phyloP scores from a whole-genome alignment of 1,140 invertebrate genomes.

The Kradibia gibbosae region DNA sequence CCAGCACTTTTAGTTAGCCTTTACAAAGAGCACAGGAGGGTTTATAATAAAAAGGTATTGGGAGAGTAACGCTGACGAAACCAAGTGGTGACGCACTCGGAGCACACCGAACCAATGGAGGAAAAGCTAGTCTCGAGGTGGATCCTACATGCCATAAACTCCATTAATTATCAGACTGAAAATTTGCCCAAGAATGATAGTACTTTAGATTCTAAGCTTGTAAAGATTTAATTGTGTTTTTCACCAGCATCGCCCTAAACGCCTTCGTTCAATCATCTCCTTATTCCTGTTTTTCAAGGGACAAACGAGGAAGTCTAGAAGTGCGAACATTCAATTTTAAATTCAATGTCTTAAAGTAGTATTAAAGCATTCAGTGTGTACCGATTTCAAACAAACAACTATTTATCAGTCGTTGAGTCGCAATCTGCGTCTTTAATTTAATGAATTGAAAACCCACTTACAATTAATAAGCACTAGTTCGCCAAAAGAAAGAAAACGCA shows the following conservation, averaged over 20 bases:
- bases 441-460: too few species aligned
- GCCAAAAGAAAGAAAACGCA: too few species aligned
- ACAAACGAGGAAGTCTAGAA: too few species aligned
- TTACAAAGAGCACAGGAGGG: neutral
- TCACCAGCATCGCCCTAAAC: neutral
- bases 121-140: neutral
- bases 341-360: too few species aligned
- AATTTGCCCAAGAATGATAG: slow-evolving; percentile 2
- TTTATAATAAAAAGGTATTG: neutral
- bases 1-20: neutral
- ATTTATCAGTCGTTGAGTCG: neutral
- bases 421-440: too few species aligned
- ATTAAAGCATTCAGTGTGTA: too few species aligned
- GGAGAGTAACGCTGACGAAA: neutral
- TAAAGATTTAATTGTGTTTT: neutral
- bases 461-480: too few species aligned
- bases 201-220: neutral
- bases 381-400: neutral
- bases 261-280: too few species aligned
- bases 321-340: too few species aligned
- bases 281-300: too few species aligned
- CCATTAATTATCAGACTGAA: neutral
- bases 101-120: neutral
- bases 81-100: too few species aligned
- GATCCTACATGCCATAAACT: neutral